phyloP scores from a whole-genome alignment of 2,888 invertebrate genomes.

The Noctua janthina region DNA sequence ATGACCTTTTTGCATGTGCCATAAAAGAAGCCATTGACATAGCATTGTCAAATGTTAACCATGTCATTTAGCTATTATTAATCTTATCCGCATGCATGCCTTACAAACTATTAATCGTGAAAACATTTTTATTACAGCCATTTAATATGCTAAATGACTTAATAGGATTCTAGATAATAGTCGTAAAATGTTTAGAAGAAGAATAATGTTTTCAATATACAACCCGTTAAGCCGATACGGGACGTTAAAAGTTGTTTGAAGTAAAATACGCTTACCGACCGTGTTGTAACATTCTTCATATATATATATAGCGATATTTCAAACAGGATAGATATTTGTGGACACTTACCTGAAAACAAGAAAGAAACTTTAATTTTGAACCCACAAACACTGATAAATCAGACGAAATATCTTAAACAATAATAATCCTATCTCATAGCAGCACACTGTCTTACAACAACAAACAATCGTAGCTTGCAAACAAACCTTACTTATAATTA shows the following conservation, averaged over 20 bases:
- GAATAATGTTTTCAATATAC: conserved; percentile 21
- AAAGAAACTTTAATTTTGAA: not conserved
- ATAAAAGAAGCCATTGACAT: conserved; percentile 1
- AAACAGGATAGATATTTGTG: not conserved
- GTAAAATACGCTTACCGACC: conserved; percentile 31
- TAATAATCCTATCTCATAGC: conserved; percentile 9
- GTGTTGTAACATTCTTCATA: not conserved
- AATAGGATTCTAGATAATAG: not conserved
- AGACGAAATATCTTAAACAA: not conserved
- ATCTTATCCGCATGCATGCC: conserved; percentile 25
- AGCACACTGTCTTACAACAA: conserved; percentile 27
- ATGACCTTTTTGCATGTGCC: not conserved
- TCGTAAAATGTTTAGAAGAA: conserved; percentile 4
- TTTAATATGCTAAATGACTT: conserved; percentile 15
- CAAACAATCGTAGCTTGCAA: conserved; percentile 47
- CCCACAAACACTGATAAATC: not conserved
- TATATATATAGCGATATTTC: not conserved
- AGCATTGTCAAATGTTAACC: not conserved
- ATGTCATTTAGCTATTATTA: not conserved
- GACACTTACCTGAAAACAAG: conserved; percentile 62
- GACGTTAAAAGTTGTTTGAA: not conserved
- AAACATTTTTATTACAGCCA: conserved; percentile 19
- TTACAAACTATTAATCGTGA: conserved; percentile 1
- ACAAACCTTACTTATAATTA: conserved; percentile 56
- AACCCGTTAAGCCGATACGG: not conserved